A percentile compares a stretch with the other conserved stretches of the same genome.
Evolutionary conservation across 2,888 invertebrate species (phyloP).

Genomic region (Plagodis dolabraria): DNA sequence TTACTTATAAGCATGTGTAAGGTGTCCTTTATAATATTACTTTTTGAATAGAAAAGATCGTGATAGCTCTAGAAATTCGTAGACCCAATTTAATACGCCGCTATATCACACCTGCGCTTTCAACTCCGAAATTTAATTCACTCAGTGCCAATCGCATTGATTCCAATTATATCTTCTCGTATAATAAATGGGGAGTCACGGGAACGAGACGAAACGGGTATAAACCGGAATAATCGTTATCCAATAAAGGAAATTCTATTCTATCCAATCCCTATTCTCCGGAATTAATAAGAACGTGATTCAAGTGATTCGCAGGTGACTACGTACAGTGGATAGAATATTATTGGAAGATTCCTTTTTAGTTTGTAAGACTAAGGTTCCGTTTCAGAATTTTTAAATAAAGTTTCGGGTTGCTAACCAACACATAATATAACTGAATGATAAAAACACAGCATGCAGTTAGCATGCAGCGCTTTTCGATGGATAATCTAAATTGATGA

Average conservation of each 20-base stretch:
- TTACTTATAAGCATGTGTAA: too few species aligned
- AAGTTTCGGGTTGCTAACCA: too few species aligned
- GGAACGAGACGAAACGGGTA: constrained; percentile 61
- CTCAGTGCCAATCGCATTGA: constrained; percentile 40
- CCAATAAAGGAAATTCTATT: constrained; percentile 64
- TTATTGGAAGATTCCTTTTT: constrained; percentile 5
- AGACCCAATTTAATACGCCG: too few species aligned
- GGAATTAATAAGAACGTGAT: constrained; percentile 67
- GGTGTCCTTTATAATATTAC: too few species aligned
- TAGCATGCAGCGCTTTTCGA: too few species aligned
- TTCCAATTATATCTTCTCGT: constrained; percentile 59
- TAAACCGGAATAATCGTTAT: constrained; percentile 69
- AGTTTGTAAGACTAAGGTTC: neutral
- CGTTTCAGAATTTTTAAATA: too few species aligned
- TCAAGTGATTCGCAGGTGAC: constrained; percentile 50
- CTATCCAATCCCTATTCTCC: constrained; percentile 58
- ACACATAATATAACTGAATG: too few species aligned
- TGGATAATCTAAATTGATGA: too few species aligned
- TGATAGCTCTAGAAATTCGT: too few species aligned
- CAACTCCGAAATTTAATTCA: constrained; percentile 33
- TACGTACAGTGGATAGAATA: constrained; percentile 39
- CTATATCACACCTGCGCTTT: neutral
- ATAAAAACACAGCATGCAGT: too few species aligned
- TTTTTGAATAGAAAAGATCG: too few species aligned
- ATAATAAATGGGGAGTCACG: constrained; percentile 66